Base-by-base conservation (phyloP, 2,888 invertebrate species). In the Erynnis tages region DNA sequence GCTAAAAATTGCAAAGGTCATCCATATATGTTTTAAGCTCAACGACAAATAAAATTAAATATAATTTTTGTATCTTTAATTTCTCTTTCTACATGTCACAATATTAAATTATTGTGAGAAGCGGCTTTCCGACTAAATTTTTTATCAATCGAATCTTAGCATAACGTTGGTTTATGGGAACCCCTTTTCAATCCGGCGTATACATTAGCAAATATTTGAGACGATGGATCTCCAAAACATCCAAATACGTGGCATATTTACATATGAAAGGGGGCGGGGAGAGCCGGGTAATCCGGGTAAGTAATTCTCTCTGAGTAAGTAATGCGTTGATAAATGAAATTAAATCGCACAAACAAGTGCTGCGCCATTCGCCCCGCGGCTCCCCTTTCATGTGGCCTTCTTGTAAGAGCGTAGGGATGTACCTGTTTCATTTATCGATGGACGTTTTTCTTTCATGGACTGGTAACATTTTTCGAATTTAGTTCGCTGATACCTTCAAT, bases 311-410 rank as follows among this genome's bases (percentile, higher is more conserved):
- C 81, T 76, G 77, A 79, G 88, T 84, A 86, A 87, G 87, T 88
- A 89, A 89, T 89, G 87, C 88, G 87, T 73, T 89, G 88, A 89
- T 89, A 88, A 89, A 89, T 89, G 88, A 86, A 89, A 89, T 89
- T 89, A 89, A 89, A 89, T 89, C 87, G 87, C 86, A 87, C 87
- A 89, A 89, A 89, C 88, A 88, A 88, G 84, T 83, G 86, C 79
- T 71, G 74, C 77, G 73, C 68, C 73, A 71, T 68, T 75, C 65
- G 78, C 80, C 78, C 81, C 77, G 69, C 57, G 77, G 81, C 79
- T 75, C 80, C 86, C 82, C 78, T 78, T 76, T 74, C 65, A 54
- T 58, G 66, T 64, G 63, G 65, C 65, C 68, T 64, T 63, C 43
- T 69, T 62, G 66, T 71, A 62, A 66, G 66, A 65, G 53, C 3